phyloP scores from a whole-genome alignment of 2,888 invertebrate genomes.

The Euzetes globulus region DNA sequence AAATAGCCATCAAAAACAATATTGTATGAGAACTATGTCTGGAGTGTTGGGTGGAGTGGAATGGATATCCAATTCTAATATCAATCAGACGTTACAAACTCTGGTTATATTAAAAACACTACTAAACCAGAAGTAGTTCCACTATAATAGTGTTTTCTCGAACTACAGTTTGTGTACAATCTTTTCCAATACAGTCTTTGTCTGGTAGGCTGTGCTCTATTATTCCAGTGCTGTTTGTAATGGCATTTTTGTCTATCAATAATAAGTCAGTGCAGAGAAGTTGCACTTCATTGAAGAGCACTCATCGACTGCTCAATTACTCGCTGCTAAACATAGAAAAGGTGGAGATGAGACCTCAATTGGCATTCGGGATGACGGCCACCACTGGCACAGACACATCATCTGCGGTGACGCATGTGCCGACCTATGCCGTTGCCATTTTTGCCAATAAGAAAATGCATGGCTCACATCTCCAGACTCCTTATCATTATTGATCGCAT shows the following conservation, averaged over 20 bases:
- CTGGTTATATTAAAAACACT: constrained; percentile 7
- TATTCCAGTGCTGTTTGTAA: background rate
- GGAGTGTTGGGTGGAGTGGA: background rate
- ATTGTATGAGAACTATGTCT: background rate
- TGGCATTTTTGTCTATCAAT: constrained; percentile 3
- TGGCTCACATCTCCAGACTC: background rate
- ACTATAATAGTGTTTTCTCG: background rate
- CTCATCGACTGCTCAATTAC: constrained; percentile 24
- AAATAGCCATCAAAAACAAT: background rate
- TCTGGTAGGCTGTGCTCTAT: background rate
- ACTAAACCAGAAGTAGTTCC: background rate
- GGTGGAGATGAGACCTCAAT: constrained; percentile 25
- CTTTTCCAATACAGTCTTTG: background rate
- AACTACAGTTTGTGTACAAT: background rate
- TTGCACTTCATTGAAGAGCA: constrained; percentile 29
- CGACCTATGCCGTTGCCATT: background rate
- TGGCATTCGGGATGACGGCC: background rate
- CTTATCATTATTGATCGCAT: constrained; percentile 27
- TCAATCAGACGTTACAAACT: constrained; percentile 3
- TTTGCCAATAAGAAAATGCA: constrained; percentile 14
- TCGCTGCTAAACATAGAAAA: constrained; percentile 27
- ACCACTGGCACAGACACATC: background rate
- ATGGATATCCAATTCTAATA: background rate
- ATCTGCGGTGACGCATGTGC: constrained; percentile 2
- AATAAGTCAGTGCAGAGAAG: background rate